These are phyloP conservation scores for Epizoanthus ramosus DNA, from an alignment of 92 coral and sea anemone species.

Conservation along the genomic window DNA sequence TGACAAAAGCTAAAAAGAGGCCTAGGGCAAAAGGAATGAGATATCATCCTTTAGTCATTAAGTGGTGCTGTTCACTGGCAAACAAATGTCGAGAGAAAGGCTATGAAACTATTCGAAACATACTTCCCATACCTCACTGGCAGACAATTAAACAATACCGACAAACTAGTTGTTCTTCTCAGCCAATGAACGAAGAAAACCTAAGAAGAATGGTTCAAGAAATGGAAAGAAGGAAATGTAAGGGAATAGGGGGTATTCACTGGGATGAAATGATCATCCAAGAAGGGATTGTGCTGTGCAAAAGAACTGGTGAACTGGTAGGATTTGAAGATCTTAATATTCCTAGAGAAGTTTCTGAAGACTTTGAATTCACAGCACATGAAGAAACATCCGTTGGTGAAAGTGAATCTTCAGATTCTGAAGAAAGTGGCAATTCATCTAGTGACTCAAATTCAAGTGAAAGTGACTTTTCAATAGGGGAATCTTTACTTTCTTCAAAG, in stretches of 20 bases:
- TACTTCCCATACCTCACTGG: slow-evolving; percentile 58
- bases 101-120: not conserved
- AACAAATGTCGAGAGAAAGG: too few species aligned
- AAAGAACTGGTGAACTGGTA: slow-evolving; percentile 57
- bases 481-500: too few species aligned
- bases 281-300: slow-evolving; percentile 58
- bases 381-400: not conserved
- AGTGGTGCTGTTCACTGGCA: too few species aligned
- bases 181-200: slow-evolving; percentile 50
- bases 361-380: not conserved
- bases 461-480: not conserved
- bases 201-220: slow-evolving; percentile 49
- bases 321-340: slow-evolving; percentile 57
- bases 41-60: too few species aligned
- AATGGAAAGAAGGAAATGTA: slow-evolving; percentile 52
- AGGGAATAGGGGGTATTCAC: slow-evolving; percentile 62
- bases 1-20: too few species aligned
- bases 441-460: not conserved
- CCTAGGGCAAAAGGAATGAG: too few species aligned
- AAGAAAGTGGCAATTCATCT: not conserved
- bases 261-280: slow-evolving; percentile 62
- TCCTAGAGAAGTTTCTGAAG: not conserved
- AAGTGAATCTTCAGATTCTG: not conserved
- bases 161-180: slow-evolving; percentile 39
- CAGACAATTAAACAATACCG: slow-evolving; percentile 56